Base-by-base conservation (phyloP, 2,888 invertebrate species). In the Junonia oenone region DNA sequence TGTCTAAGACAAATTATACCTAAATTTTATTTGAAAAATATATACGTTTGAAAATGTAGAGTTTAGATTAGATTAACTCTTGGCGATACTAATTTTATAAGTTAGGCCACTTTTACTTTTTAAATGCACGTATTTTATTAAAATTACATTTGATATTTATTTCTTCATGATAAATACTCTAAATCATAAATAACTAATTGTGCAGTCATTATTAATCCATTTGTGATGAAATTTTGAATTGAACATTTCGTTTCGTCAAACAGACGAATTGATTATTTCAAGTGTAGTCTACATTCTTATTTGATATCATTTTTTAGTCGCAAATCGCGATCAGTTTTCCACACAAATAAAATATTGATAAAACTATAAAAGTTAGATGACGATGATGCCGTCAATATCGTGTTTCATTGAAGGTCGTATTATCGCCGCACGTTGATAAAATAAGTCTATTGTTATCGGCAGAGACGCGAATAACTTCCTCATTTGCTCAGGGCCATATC, bases 361-460 rank as follows among this genome's bases (percentile, higher is more conserved):
- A 26, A n/a, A n/a, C n/a, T n/a, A 19, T 26, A 61, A 56, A 55
- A 55, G 58, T 31, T 63, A 61, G 58, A 62, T 57, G 51, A 56
- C 59, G 45, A 52, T 45, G 45, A 56, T 53, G 58, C 59, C 66
- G 64, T 58, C 48, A 51, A 53, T 58, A 66, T 68, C 67, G 67
- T 71, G 69, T 68, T 67, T 56, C 54, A 59, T 62, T 61, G 81
- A 83, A 84, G 82, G 83, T 65, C 79, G 67, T 68, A 67, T 77
- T 82, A 83, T 84, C 83, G 72, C 72, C 64, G 65, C 61, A 64
- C 65, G 68, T 69, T 83, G 83, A 84, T 85, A 83, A 81, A 75
- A 72, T 75, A 82, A 76, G 75, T 78, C 78, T 79, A 79, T 81
- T 81, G 81, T 84, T 88, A 85, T 85, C 83, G 81, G 74, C 68